phyloP scores from a whole-genome alignment of 2,888 invertebrate genomes.

The Caenorhabditis imperialis region DNA sequence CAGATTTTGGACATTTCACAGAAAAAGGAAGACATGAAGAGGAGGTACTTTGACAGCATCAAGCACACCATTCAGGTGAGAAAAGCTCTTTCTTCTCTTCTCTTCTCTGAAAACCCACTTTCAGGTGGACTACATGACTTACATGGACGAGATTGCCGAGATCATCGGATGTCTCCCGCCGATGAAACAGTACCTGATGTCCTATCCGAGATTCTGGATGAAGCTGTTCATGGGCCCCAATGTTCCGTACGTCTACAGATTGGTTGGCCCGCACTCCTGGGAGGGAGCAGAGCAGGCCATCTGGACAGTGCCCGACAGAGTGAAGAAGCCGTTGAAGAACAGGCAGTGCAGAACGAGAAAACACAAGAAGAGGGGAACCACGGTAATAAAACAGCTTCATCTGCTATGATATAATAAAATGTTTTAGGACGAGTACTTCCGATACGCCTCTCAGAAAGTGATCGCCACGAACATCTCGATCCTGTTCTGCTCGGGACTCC shows the following conservation, averaged over 20 bases:
- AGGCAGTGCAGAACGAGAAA: slow-evolving; percentile 70
- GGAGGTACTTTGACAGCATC: slow-evolving; percentile 71
- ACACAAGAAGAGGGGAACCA: slow-evolving; percentile 71
- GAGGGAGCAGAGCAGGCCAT: slow-evolving; percentile 68
- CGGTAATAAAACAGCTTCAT: slow-evolving; percentile 24
- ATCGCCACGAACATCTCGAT: slow-evolving; percentile 63
- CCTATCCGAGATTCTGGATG: slow-evolving; percentile 68
- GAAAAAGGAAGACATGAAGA: slow-evolving; percentile 68
- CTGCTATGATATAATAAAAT: too few relatives aligned
- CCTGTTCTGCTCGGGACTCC: slow-evolving; percentile 64
- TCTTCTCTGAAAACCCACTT: background rate
- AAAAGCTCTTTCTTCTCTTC: background rate
- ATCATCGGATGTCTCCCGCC: slow-evolving; percentile 72
- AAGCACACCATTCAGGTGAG: slow-evolving; percentile 75
- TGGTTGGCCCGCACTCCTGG: slow-evolving; percentile 73
- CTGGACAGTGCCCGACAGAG: slow-evolving; percentile 65
- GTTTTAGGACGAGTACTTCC: slow-evolving; percentile 76
- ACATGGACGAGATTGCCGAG: slow-evolving; percentile 76
- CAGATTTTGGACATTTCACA: slow-evolving; percentile 66
- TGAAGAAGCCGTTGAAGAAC: slow-evolving; percentile 73
- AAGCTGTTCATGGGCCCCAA: slow-evolving; percentile 74
- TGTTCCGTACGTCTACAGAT: slow-evolving; percentile 74
- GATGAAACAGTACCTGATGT: slow-evolving; percentile 64
- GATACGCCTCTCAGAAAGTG: slow-evolving; percentile 74
- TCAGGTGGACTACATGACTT: slow-evolving; percentile 72